phyloP scores from a whole-genome alignment of 2,797 vertebrate genomes.

The Prionace glauca region DNA sequence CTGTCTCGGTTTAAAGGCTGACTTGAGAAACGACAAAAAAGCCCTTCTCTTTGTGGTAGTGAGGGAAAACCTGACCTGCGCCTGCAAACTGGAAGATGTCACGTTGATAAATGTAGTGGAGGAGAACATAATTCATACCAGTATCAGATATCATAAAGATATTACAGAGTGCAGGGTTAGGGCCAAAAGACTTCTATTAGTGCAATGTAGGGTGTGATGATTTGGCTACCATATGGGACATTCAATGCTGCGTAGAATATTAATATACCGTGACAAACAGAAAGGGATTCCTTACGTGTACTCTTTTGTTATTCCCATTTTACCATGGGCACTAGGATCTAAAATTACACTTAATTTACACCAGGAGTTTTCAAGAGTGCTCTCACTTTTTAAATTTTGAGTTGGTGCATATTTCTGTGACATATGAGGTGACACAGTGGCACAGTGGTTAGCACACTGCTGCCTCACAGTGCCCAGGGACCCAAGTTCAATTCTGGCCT shows the following conservation, averaged over 20 bases:
- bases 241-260: neutral
- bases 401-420: neutral
- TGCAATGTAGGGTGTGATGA: neutral
- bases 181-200: constrained; percentile 24
- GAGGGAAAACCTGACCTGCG: neutral
- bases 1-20: neutral
- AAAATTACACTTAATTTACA: neutral
- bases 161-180: neutral
- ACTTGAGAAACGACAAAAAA: neutral
- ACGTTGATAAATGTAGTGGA: neutral
- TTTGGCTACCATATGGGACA: constrained; percentile 5
- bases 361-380: neutral
- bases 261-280: neutral
- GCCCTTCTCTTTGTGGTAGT: neutral
- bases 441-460: no score
- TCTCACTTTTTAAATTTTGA: neutral
- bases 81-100: constrained; percentile 7
- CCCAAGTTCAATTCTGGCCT: no score
- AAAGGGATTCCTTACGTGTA: neutral
- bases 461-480: no score
- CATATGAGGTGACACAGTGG: no score
- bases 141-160: constrained; percentile 17
- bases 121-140: neutral
- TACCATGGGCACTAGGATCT: neutral
- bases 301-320: neutral